A percentile compares a stretch with the other conserved stretches of the same genome.
Evolutionary conservation across 1,140 invertebrate genomes (phyloP).

Genomic region (Orussus abietinus): DNA sequence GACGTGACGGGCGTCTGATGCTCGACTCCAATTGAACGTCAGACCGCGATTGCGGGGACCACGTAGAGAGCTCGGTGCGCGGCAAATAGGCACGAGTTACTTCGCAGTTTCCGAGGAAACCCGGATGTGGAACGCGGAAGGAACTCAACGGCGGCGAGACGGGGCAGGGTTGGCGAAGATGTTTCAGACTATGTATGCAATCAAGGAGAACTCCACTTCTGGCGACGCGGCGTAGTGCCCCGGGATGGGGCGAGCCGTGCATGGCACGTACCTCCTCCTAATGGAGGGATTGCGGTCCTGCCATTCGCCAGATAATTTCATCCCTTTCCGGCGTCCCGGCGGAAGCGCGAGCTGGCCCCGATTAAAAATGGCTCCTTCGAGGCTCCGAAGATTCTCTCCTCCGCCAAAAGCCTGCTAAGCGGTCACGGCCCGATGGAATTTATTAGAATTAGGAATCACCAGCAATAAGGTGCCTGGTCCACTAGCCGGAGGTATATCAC

Average conservation of each 20-base stretch:
- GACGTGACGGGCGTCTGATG: too few relatives aligned
- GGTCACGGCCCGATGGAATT: slow-evolving; percentile 27
- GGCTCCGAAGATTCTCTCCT: neutral
- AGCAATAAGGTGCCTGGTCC: slow-evolving; percentile 29
- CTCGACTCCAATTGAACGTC: too few relatives aligned
- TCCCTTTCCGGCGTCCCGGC: slow-evolving; percentile 16
- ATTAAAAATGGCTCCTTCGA: too few relatives aligned
- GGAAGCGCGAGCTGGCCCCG: slow-evolving; percentile 10
- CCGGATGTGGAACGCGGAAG: too few relatives aligned
- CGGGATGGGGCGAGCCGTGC: slow-evolving; percentile 14
- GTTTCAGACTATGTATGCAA: slow-evolving; percentile 19
- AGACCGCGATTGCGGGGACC: too few relatives aligned
- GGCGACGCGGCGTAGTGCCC: too few relatives aligned
- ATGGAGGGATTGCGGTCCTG: slow-evolving; percentile 15
- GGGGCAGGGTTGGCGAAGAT: slow-evolving; percentile 4
- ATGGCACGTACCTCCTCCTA: slow-evolving; percentile 16
- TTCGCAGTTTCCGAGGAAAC: too few relatives aligned
- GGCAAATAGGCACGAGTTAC: too few relatives aligned
- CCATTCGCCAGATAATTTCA: slow-evolving; percentile 30
- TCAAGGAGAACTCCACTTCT: slow-evolving; percentile 19
- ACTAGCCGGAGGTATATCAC: slow-evolving; percentile 28
- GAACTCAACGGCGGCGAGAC: too few relatives aligned
- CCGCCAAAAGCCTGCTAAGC: slow-evolving; percentile 16
- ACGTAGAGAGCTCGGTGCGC: too few relatives aligned
- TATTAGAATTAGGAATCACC: slow-evolving; percentile 48